Conservation (phyloP, 2,888 invertebrate species). For the Resseliella maxima region DNA sequence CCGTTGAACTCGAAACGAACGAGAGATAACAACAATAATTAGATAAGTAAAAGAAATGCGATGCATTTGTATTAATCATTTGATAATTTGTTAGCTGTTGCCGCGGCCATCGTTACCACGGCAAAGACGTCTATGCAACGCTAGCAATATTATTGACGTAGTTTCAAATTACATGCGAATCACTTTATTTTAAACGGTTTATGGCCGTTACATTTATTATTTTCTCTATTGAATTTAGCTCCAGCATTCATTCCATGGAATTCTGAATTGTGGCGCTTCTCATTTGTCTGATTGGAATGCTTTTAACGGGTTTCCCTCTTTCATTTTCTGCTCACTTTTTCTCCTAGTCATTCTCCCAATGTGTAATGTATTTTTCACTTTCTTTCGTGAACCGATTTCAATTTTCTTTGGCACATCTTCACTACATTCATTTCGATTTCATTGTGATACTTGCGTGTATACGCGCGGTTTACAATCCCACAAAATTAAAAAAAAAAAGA, state of each 20-base stretch:
- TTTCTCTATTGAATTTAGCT: neutral
- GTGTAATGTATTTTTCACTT: neutral
- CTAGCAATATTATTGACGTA: conserved; percentile 1
- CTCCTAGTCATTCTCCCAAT: neutral
- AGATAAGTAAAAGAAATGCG: conserved; percentile 47
- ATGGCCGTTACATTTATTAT: neutral
- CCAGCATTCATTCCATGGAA: neutral
- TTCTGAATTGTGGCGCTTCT: neutral
- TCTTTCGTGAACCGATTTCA: neutral
- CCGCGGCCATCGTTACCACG: neutral
- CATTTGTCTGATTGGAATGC: neutral
- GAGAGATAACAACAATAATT: conserved; percentile 15
- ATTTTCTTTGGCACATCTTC: neutral
- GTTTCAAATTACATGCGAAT: conserved; percentile 44
- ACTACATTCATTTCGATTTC: neutral
- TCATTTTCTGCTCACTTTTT: neutral
- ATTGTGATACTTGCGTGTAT: neutral
- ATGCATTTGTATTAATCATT: neutral
- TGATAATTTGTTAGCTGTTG: neutral
- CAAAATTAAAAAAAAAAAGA: neutral
- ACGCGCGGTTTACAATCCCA: neutral
- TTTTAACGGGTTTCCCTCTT: neutral
- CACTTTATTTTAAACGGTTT: conserved; percentile 35
- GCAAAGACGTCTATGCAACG: neutral
- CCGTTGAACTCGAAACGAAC: neutral